Conservation (phyloP, 2,797 vertebrate species). For the Gephyroberyx darwinii region DNA sequence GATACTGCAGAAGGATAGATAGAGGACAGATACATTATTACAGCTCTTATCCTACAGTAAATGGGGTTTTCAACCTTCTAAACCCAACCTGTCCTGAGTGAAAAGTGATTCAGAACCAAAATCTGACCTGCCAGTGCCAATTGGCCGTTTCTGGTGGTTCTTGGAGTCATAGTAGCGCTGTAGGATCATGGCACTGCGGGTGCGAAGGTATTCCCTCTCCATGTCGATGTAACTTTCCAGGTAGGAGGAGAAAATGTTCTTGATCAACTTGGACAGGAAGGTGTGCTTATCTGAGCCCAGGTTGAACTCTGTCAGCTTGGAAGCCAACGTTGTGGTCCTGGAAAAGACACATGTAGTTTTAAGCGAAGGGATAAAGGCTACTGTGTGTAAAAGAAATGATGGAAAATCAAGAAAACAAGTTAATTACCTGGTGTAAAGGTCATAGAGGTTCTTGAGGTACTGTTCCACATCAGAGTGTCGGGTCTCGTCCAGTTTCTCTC, state of each 20-base stretch:
- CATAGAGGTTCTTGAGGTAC: conserved; percentile 97
- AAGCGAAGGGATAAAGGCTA: not conserved
- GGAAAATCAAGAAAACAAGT: not conserved
- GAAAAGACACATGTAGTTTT: conserved; percentile 44
- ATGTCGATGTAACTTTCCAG: conserved; percentile 99
- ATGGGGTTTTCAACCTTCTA: not conserved
- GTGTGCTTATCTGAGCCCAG: conserved; percentile 99
- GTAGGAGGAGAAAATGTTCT: conserved; percentile 97
- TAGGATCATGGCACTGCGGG: conserved; percentile 91
- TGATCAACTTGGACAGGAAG: conserved; percentile 98
- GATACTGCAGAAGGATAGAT: conserved; percentile 82
- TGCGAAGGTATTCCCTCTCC: conserved; percentile 95
- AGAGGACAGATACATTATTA: not conserved
- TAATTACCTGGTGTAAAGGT: conserved; percentile 93
- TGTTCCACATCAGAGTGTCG: conserved; percentile 94
- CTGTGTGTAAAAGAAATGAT: not conserved
- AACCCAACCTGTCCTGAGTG: not conserved
- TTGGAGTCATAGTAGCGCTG: conserved; percentile 99
- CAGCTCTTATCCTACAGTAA: not conserved
- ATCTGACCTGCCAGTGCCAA: conserved; percentile 93
- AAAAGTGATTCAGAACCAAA: not conserved
- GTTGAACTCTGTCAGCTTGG: conserved; percentile 97
- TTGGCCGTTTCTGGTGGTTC: conserved; percentile 97
- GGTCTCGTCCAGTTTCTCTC: conserved; percentile 91
- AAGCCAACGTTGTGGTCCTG: conserved; percentile 93